Percentiles rank a stretch among this genome's conserved stretches.
These are phyloP conservation scores for Pemphredon lugubris DNA, from an alignment of 2,888 invertebrate species.

Conservation along the genomic window DNA sequence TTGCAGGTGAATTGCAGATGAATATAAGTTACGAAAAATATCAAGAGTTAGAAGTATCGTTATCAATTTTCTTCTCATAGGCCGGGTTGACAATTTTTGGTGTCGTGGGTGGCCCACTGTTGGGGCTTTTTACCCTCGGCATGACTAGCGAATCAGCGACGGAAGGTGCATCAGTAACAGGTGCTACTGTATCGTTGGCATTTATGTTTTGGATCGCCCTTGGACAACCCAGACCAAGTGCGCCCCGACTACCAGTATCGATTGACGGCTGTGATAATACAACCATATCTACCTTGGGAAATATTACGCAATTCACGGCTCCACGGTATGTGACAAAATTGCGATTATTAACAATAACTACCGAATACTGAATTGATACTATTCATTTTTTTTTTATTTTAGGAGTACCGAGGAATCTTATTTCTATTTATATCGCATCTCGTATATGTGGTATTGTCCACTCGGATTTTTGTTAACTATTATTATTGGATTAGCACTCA, in stretches of 20 bases:
- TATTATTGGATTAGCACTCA: conserved; percentile 86
- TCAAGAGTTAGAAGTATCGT: no score
- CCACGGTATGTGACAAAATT: conserved; percentile 9
- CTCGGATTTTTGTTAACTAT: conserved; percentile 89
- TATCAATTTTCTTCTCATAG: conserved; percentile 44
- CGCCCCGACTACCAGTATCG: conserved; percentile 83
- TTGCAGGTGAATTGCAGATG: conserved; percentile 85
- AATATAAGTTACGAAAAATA: no score
- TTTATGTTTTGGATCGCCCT: conserved; percentile 93
- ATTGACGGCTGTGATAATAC: conserved; percentile 83
- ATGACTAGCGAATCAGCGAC: conserved; percentile 90
- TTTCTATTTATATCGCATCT: conserved; percentile 75
- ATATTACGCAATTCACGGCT: neutral
- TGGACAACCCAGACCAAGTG: conserved; percentile 88
- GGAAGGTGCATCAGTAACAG: conserved; percentile 87
- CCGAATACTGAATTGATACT: no score
- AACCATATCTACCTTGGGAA: neutral
- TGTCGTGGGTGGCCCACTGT: conserved; percentile 92
- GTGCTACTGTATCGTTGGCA: conserved; percentile 85
- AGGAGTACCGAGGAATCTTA: conserved; percentile 57
- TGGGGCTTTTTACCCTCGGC: conserved; percentile 92
- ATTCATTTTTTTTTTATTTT: conserved; percentile 33
- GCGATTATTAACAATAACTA: neutral
- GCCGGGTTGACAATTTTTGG: conserved; percentile 93
- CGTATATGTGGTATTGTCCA: conserved; percentile 93